Base-by-base conservation (phyloP, 2,113 vertebrate species). In the Melospiza melodia region DNA sequence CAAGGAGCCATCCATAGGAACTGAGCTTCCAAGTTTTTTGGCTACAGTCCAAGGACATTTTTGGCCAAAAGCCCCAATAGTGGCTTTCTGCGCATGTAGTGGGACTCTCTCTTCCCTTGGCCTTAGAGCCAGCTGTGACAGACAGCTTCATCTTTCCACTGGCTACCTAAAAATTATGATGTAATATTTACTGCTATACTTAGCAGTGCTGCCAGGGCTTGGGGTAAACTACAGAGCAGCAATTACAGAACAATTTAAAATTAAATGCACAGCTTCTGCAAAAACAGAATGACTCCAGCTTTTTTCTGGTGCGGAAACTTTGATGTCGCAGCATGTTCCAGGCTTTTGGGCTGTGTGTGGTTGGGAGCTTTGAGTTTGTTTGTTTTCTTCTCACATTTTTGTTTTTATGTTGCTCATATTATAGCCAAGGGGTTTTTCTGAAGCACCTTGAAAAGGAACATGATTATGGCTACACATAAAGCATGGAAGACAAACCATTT, bases 351-450 rank as follows among this genome's bases (percentile, higher is more conserved):
- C 12, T 69, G 25, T 20, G 28, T 15, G 11, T 23, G 27, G 3
- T 21, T 59, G 19, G 8, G 13, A 15, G 8, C 6, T 44, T 46
- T 9, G 33, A 5, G 14, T 9, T 72, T 31, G 17, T 18, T 39
- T 19, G 24, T 31, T 37, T 22, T 77, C 35, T 82, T 5, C 27
- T 46, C 12, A 28, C 39, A 11, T 8, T 75, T 4, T 30, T 89
- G 35, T 41, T 62, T 79, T 83, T 59, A 41, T 28, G 5, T 39
- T 61, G 61, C 23, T 52, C 31, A 18, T 20, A 62, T 49, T 55
- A 13, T 12, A 23, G 27, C 11, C 33, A 58, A 59, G 28, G 10
- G 0, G 0, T 7, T 24, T 25, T 62, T 76, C 30, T 39, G 0
- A 75, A 91, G 20, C 9, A n/a, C 10, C 21, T 79, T 68, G 21